phyloP scores from a whole-genome alignment of 2,888 invertebrate species.

The Dolichopus griseipennis region DNA sequence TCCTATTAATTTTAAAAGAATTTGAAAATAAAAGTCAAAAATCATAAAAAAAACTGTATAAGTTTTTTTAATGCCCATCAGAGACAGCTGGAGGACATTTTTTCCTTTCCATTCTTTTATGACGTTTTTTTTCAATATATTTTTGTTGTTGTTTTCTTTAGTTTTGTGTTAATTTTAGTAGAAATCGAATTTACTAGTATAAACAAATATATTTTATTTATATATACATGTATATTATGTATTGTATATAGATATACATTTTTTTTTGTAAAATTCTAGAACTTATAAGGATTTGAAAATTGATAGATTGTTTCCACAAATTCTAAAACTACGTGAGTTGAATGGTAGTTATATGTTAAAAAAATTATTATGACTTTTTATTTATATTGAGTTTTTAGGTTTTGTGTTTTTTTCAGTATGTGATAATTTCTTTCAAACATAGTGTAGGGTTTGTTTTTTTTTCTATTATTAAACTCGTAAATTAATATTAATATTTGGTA shows the following conservation, averaged over 20 bases:
- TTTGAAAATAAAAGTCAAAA: background rate
- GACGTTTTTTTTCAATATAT: background rate
- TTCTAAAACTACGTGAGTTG: background rate
- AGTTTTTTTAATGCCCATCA: background rate
- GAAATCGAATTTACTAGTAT: background rate
- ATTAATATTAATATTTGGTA: too few species aligned
- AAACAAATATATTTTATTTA: too few species aligned
- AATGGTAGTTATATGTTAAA: background rate
- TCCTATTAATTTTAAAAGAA: background rate
- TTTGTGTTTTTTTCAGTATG: too few species aligned
- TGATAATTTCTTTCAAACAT: too few species aligned
- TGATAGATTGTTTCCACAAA: constrained; percentile 6
- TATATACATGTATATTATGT: too few species aligned
- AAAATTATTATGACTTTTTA: too few species aligned
- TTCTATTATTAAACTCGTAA: too few species aligned
- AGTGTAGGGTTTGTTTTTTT: too few species aligned
- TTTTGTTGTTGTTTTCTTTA: background rate
- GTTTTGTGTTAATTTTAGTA: background rate
- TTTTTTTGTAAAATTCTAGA: background rate
- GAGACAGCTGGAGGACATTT: background rate
- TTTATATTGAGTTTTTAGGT: too few species aligned
- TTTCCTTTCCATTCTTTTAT: background rate
- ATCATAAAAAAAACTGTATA: background rate
- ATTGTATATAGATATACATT: too few species aligned
- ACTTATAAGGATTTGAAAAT: constrained; percentile 1